Evolutionary conservation across 2,888 invertebrate genomes (phyloP).

Genomic region (Agrotis ipsilon): DNA sequence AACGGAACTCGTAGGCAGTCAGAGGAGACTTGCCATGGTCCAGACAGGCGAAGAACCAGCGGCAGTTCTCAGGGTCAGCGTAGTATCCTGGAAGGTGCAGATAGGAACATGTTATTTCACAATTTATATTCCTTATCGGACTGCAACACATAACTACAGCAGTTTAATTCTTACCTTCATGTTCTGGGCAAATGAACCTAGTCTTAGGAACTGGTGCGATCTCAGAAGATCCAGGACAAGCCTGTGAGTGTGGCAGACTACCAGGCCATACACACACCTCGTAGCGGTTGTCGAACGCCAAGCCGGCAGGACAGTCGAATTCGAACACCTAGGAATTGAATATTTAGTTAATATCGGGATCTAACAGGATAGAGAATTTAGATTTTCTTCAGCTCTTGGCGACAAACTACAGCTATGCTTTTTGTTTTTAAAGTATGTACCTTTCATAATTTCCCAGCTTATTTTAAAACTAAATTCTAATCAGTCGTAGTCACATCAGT

Average conservation of each 20-base stretch:
- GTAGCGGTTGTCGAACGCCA: constrained; percentile 94
- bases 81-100: constrained; percentile 92
- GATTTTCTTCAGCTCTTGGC: background rate
- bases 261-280: constrained; percentile 96
- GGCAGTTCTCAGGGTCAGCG: constrained; percentile 95
- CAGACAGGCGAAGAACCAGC: constrained; percentile 96
- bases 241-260: constrained; percentile 93
- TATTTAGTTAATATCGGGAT: background rate
- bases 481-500: too few relatives aligned
- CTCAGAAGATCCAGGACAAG: constrained; percentile 95
- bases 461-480: background rate
- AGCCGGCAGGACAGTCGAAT: constrained; percentile 95
- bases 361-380: background rate
- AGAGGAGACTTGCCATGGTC: constrained; percentile 92
- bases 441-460: background rate
- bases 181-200: constrained; percentile 93
- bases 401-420: background rate
- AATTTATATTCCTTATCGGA: too few relatives aligned
- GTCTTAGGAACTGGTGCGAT: constrained; percentile 94
- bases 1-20: constrained; percentile 95
- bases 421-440: background rate
- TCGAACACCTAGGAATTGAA: constrained; percentile 91
- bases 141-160: too few relatives aligned
- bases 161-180: constrained; percentile 88
- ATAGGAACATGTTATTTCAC: background rate